phyloP scores from a whole-genome alignment of 2,888 invertebrate species.

The Chelonus formosanus region DNA sequence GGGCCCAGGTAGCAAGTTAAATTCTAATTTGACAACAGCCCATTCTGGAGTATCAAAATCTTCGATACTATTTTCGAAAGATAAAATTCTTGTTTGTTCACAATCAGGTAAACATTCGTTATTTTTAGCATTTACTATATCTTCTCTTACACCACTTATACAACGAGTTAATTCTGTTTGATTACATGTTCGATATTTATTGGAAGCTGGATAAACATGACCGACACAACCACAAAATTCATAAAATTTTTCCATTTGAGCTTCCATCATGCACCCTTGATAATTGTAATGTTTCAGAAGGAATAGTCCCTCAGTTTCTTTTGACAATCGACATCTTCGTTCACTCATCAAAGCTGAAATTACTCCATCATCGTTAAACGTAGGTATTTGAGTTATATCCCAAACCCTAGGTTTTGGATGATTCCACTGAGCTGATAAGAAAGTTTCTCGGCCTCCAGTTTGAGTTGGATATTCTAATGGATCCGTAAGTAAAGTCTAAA shows the following conservation, averaged over 20 bases:
- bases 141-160: not conserved
- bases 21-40: slow-evolving; percentile 64
- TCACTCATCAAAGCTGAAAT: slow-evolving; percentile 71
- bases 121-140: not conserved
- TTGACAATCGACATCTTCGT: slow-evolving; percentile 72
- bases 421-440: slow-evolving; percentile 24
- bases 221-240: slow-evolving; percentile 48
- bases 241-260: slow-evolving; percentile 42
- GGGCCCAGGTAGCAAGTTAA: slow-evolving; percentile 74
- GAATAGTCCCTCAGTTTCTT: slow-evolving; percentile 70
- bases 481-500: slow-evolving; percentile 35
- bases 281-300: slow-evolving; percentile 76
- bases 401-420: slow-evolving; percentile 39
- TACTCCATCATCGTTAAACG: slow-evolving; percentile 63
- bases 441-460: slow-evolving; percentile 29
- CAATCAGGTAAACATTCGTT: slow-evolving; percentile 45
- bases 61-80: slow-evolving; percentile 42
- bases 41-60: not conserved
- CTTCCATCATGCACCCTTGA: slow-evolving; percentile 77
- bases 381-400: slow-evolving; percentile 40
- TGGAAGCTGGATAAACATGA: slow-evolving; percentile 42
- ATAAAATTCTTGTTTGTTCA: slow-evolving; percentile 42
- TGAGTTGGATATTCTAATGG: slow-evolving; percentile 45
- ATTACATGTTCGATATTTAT: slow-evolving; percentile 44
- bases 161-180: slow-evolving; percentile 39